Base-by-base conservation (phyloP, 2,797 vertebrate genomes). In the Sebastes alutus region DNA sequence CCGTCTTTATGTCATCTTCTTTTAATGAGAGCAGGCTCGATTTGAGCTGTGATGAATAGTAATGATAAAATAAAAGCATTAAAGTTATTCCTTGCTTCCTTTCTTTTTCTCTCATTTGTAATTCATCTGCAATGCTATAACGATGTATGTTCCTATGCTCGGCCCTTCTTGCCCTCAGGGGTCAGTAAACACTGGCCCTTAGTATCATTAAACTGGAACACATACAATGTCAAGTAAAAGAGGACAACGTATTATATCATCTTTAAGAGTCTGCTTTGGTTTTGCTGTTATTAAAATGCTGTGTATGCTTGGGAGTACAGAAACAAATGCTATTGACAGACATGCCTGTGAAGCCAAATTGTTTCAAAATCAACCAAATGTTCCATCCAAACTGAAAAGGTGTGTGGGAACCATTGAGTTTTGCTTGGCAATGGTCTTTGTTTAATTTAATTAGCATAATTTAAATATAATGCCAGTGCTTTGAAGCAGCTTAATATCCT, bases 391-490 rank as follows among this genome's bases (percentile, higher is more conserved):
- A 84, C 70, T 33, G 81, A 92, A 83, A 91, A 92, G 90, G 90
- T 90, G 89, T 88, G 83, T 64, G 80, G 72, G 86, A 87, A 79
- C 77, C 75, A 79, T 22, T 71, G 84, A 85, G 84, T 82, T 89
- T 81, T 63, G 82, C 78, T 82, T 91, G 91, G 90, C 89, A 89
- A 61, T 75, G 67, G 58, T 70, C 56, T 82, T 83, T 82, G 83
- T 90, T 90, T 78, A 77, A 93, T 88, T 73, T 55, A 87, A 92
- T 91, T 81, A 85, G 82, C 89, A 91, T 88, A 79, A 82, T 89
- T 89, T 86, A 78, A 89, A 90, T 80, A 85, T 76, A 90, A 89
- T 68, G 77, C 84, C 87, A 87, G 62, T 23, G 75, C 87, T 90
- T 76, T 91, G 70, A 92, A 90, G 80, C 83, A 71, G 85, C 78